A percentile compares a stretch with the other conserved stretches of the same genome.
phyloP scores from a whole-genome alignment of 2,113 vertebrate species.

The Geothlypis trichas region DNA sequence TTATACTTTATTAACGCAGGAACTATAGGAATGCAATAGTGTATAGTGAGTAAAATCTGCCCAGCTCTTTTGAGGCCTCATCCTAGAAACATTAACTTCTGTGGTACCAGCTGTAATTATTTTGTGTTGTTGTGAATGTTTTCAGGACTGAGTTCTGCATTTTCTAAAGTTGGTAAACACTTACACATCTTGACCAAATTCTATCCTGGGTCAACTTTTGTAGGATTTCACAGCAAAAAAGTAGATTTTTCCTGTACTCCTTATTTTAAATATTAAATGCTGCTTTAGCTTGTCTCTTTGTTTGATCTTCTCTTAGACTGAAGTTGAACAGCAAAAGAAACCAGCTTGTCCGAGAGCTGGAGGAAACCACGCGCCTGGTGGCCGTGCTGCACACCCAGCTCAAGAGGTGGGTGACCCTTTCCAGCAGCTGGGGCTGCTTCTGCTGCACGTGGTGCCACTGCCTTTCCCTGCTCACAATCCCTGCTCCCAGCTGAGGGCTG shows the following conservation, averaged over 20 bases:
- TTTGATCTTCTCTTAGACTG: slow-evolving; percentile 71
- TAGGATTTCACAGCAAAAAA: not conserved
- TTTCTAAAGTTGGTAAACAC: not conserved
- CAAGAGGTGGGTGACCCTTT: slow-evolving; percentile 80
- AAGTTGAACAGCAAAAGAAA: slow-evolving; percentile 91
- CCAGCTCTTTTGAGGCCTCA: not conserved
- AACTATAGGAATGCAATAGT: not conserved
- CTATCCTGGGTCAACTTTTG: not conserved
- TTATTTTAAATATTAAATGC: not conserved
- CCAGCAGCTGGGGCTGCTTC: not conserved
- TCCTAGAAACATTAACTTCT: not conserved
- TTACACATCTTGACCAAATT: not conserved
- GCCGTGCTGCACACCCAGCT: slow-evolving; percentile 85
- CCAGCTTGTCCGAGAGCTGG: slow-evolving; percentile 90
- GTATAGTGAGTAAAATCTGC: not conserved
- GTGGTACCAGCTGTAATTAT: not conserved
- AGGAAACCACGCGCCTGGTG: slow-evolving; percentile 88
- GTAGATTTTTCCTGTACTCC: not conserved
- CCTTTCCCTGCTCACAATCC: not conserved
- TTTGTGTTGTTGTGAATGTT: not conserved
- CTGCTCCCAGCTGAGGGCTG: not conserved
- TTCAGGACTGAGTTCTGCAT: not conserved
- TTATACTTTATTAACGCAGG: not conserved
- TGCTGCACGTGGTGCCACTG: not conserved
- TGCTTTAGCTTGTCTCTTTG: not conserved